phyloP scores from a whole-genome alignment of 2,797 vertebrate genomes.

The Sebastes oblongus region DNA sequence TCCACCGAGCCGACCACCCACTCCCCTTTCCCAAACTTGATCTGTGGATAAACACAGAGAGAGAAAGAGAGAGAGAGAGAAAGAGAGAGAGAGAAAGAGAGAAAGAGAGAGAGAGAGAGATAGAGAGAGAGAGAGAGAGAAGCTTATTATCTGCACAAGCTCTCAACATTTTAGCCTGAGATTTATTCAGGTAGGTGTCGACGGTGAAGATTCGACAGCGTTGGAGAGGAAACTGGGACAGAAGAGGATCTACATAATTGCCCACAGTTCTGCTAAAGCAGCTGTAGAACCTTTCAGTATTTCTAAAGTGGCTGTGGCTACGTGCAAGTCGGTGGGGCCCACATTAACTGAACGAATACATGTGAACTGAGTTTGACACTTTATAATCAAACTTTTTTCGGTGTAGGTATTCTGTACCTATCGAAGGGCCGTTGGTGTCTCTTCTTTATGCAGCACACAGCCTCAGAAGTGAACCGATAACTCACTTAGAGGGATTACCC shows the following conservation, averaged over 20 bases:
- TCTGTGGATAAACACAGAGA: constrained; percentile 76
- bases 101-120: background rate
- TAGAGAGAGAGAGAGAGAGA: background rate
- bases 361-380: constrained; percentile 14
- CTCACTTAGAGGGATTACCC: constrained; percentile 48
- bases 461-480: constrained; percentile 57
- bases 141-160: constrained; percentile 24
- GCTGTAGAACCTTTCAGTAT: constrained; percentile 1
- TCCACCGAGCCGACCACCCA: constrained; percentile 91
- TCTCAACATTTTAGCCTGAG: constrained; percentile 11
- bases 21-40: constrained; percentile 93
- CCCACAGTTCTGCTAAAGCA: constrained; percentile 8
- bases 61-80: background rate
- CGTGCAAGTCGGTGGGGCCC: background rate
- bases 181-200: constrained; percentile 14
- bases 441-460: constrained; percentile 31
- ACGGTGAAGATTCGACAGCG: constrained; percentile 3
- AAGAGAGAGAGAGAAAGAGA: background rate
- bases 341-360: constrained; percentile 28
- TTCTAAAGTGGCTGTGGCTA: constrained; percentile 1
- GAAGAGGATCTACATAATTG: constrained; percentile 46
- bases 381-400: constrained; percentile 16
- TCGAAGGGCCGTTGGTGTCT: constrained; percentile 17
- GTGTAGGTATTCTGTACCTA: constrained; percentile 9
- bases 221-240: background rate